A percentile compares a stretch with the other conserved stretches of the same genome.
Conservation (phyloP, 1,140 invertebrate genomes). For the Hirudo medicinalis region DNA sequence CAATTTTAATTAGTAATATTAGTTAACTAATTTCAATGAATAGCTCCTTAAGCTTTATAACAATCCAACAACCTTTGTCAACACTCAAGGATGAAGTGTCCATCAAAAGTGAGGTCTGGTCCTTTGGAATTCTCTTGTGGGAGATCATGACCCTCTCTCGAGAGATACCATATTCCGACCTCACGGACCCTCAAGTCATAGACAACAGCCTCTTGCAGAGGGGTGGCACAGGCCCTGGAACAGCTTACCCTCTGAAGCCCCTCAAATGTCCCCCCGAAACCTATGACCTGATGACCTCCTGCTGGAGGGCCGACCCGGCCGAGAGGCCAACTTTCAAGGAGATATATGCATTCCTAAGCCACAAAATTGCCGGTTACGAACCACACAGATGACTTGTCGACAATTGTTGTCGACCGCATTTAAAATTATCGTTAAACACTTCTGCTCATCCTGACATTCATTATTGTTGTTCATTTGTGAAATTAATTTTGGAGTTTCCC, state of each 20-base stretch:
- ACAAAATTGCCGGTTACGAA: not conserved
- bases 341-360: not conserved
- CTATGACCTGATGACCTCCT: slow-evolving; percentile 20
- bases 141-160: slow-evolving; percentile 72
- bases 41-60: too few species aligned
- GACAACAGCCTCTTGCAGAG: slow-evolving; percentile 44
- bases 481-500: not conserved
- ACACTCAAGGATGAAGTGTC: not conserved
- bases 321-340: slow-evolving; percentile 4
- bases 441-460: not conserved
- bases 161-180: slow-evolving; percentile 65
- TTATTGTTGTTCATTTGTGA: not conserved
- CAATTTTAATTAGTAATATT: not conserved
- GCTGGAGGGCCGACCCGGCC: slow-evolving; percentile 8
- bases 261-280: slow-evolving; percentile 15
- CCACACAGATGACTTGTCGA: not conserved
- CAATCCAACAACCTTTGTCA: not conserved
- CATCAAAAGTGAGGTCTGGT: slow-evolving; percentile 69
- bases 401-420: not conserved
- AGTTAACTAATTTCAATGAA: too few species aligned
- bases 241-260: slow-evolving; percentile 21
- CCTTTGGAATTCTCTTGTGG: slow-evolving; percentile 76
- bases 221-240: not conserved
- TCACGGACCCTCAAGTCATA: slow-evolving; percentile 63
- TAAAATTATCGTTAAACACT: not conserved